Conservation (phyloP, 1,140 invertebrate genomes). For the Copidosoma floridanum region DNA sequence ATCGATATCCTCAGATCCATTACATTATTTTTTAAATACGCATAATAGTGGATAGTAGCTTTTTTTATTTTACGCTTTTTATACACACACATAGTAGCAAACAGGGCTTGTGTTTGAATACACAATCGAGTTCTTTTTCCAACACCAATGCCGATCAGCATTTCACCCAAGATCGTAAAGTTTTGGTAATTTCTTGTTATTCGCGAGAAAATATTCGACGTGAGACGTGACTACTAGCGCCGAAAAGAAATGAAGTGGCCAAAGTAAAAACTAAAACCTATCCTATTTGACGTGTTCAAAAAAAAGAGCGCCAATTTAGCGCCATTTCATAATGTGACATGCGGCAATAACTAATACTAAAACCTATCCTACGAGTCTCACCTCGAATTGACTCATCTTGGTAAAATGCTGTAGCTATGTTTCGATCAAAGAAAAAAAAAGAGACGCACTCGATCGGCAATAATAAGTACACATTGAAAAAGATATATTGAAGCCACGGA, state of each 20-base stretch:
- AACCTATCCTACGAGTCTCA: too few relatives aligned
- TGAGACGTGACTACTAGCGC: too few relatives aligned
- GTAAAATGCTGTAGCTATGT: background rate
- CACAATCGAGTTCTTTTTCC: constrained; percentile 18
- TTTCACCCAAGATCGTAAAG: constrained; percentile 12
- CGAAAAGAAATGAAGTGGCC: too few relatives aligned
- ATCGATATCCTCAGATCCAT: too few relatives aligned
- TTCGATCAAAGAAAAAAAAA: background rate
- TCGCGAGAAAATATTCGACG: too few relatives aligned
- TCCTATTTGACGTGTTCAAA: too few relatives aligned
- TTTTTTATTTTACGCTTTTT: constrained; percentile 21
- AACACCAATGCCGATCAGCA: constrained; percentile 18
- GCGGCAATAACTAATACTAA: too few relatives aligned
- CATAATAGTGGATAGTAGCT: constrained; percentile 17
- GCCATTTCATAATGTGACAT: too few relatives aligned
- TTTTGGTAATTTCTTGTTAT: too few relatives aligned
- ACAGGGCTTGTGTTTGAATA: constrained; percentile 3
- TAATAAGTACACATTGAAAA: too few relatives aligned
- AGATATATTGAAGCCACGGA: constrained; percentile 1
- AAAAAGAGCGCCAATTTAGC: too few relatives aligned
- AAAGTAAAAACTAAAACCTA: background rate
- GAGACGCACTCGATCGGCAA: too few relatives aligned
- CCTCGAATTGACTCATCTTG: constrained; percentile 4
- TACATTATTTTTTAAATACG: constrained; percentile 6
- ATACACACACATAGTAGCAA: background rate